Evolutionary conservation across 2,888 invertebrate genomes (phyloP).

Genomic region (Agrilus biguttatus): DNA sequence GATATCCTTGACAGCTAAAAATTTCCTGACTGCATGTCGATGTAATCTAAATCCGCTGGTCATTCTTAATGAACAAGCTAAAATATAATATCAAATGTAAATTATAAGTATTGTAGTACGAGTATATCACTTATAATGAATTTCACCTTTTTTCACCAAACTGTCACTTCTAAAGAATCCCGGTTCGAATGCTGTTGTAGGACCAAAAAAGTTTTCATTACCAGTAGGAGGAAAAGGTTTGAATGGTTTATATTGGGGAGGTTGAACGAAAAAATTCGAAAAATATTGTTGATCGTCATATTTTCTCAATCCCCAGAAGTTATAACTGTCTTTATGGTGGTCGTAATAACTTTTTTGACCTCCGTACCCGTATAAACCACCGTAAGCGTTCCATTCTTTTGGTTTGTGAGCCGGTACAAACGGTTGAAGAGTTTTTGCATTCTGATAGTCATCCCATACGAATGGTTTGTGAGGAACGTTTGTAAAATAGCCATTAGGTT

Average conservation of each 20-base stretch:
- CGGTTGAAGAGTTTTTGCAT: constrained; percentile 13
- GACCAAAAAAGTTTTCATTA: no score
- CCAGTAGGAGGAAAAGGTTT: no score
- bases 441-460: constrained; percentile 9
- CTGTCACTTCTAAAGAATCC: no score
- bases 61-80: constrained; percentile 62
- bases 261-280: no score
- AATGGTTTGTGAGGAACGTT: constrained; percentile 6
- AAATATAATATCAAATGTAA: constrained; percentile 9
- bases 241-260: no score
- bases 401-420: constrained; percentile 14
- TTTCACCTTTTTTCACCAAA: no score
- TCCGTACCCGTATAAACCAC: constrained; percentile 23
- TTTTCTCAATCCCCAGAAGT: constrained; percentile 20
- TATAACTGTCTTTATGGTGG: constrained; percentile 15
- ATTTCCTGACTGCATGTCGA: constrained; percentile 50
- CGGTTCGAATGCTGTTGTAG: no score
- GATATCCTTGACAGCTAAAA: constrained; percentile 48
- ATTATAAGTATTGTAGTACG: neutral
- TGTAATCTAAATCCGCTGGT: constrained; percentile 62
- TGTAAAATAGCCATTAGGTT: constrained; percentile 9
- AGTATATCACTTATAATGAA: no score
- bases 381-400: constrained; percentile 27
- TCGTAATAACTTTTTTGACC: constrained; percentile 13
- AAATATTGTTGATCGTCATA: neutral